Conservation (phyloP, 2,797 vertebrate genomes). For the Clarias fuscus region DNA sequence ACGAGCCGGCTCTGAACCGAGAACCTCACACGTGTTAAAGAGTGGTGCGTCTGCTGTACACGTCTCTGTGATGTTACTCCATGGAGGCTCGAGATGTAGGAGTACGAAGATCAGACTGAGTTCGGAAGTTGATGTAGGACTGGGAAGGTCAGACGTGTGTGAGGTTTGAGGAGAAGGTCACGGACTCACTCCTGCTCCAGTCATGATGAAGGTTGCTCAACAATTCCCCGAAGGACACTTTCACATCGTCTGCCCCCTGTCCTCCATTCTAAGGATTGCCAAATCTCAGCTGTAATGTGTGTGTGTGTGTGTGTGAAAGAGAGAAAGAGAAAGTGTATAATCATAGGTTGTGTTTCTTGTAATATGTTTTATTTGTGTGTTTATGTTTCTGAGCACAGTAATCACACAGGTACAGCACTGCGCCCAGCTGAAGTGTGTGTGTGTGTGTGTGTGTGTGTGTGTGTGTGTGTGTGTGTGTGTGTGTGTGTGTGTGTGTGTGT, state of each 20-base stretch:
- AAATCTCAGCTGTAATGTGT: neutral
- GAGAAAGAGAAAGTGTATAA: neutral
- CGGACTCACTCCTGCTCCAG: neutral
- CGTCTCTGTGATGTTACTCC: too few relatives aligned
- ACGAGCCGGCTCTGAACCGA: too few relatives aligned
- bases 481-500: neutral
- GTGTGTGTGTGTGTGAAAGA: neutral
- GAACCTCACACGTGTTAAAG: too few relatives aligned
- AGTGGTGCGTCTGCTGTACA: too few relatives aligned
- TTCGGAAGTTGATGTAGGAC: too few relatives aligned
- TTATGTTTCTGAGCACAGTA: neutral
- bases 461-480: neutral
- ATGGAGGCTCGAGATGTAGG: too few relatives aligned
- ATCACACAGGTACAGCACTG: too few relatives aligned
- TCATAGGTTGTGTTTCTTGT: neutral
- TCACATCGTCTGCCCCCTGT: constrained; percentile 16
- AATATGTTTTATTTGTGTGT: neutral
- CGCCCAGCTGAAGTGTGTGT: neutral
- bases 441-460: neutral
- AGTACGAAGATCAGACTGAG: too few relatives aligned
- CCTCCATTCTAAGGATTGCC: neutral
- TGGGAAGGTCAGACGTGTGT: neutral
- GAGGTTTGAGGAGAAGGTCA: neutral
- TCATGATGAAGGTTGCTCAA: constrained; percentile 1
- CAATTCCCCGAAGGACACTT: neutral